phyloP scores from a whole-genome alignment of 2,888 invertebrate species.

The Drosophila phalerata region DNA sequence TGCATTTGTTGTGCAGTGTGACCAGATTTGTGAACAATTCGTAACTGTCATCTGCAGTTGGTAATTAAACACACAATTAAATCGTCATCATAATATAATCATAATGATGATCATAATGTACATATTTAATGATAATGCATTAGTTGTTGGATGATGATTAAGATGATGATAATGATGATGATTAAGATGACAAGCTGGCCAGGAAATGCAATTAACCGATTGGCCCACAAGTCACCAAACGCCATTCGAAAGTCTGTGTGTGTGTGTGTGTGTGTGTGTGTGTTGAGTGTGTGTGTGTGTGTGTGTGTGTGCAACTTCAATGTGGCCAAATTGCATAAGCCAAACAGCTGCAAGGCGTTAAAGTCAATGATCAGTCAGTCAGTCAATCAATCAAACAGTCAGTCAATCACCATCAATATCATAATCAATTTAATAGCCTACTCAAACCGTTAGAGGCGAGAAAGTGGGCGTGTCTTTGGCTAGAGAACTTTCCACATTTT shows the following conservation, averaged over 20 bases:
- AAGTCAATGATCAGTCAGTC: constrained; percentile 41
- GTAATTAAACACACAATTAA: constrained; percentile 75
- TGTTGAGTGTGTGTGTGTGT: constrained; percentile 13
- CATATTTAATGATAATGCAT: constrained; percentile 7
- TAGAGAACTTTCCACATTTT: constrained; percentile 53
- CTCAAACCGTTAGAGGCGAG: constrained; percentile 19
- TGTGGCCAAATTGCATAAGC: constrained; percentile 73
- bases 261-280: constrained; percentile 31
- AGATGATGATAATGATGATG: constrained; percentile 2
- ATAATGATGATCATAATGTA: constrained; percentile 37
- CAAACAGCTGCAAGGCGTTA: constrained; percentile 40
- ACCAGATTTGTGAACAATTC: constrained; percentile 26
- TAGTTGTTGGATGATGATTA: constrained; percentile 13
- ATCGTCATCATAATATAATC: constrained; percentile 32
- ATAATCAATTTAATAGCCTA: constrained; percentile 45
- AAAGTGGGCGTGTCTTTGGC: constrained; percentile 38
- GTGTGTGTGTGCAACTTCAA: constrained; percentile 35
- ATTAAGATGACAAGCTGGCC: constrained; percentile 40
- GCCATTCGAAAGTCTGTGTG: constrained; percentile 74
- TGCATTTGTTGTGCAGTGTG: constrained; percentile 40
- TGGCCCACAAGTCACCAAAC: constrained; percentile 72
- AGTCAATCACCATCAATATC: constrained; percentile 29
- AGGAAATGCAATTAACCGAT: constrained; percentile 82
- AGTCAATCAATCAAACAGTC: constrained; percentile 16
- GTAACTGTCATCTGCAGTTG: constrained; percentile 29